Evolutionary conservation across 2,797 vertebrate genomes (phyloP), one percentile per base, ranked within the genome.

Genomic region (Enteromius mattozi): DNA sequence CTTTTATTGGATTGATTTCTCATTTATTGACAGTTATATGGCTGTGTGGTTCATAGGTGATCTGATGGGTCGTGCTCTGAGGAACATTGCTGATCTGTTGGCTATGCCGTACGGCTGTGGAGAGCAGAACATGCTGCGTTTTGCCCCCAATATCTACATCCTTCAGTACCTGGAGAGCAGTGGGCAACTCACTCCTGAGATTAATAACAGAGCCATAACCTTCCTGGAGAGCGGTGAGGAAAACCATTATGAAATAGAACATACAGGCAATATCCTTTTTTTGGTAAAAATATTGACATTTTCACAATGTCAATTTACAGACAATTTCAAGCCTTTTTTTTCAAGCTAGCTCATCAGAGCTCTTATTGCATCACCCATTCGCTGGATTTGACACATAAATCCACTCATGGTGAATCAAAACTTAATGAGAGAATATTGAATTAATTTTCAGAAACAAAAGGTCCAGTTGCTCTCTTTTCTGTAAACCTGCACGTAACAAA

Each of bases 51-150:
- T n/a, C 54, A 10, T 89, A 98, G 97, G 97, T 0, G 97, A 98
- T 86, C 91, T 97, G 84, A 92, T 98, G 93, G 95, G 96, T 82
- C 91, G 92, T 2, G 95, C n/a, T n/a, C n/a, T n/a, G n/a, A n/a
- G n/a, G n/a, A n/a, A n/a, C n/a, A n/a, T n/a, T n/a, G n/a, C n/a
- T n/a, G n/a, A n/a, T n/a, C n/a, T n/a, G n/a, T n/a, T n/a, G n/a
- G n/a, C n/a, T n/a, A n/a, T n/a, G n/a, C n/a, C n/a, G n/a, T n/a
- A n/a, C n/a, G n/a, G n/a, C n/a, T n/a, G n/a, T n/a, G n/a, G n/a
- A n/a, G n/a, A n/a, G n/a, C n/a, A n/a, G n/a, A n/a, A n/a, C n/a
- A n/a, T n/a, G n/a, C n/a, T n/a, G n/a, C n/a, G n/a, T n/a, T n/a
- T n/a, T n/a, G n/a, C n/a, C n/a, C n/a, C n/a, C n/a, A n/a, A n/a